Evolutionary conservation across 1,140 invertebrate genomes (phyloP), one percentile per base, ranked within the genome.

Genomic region (Fopius arisanus): DNA sequence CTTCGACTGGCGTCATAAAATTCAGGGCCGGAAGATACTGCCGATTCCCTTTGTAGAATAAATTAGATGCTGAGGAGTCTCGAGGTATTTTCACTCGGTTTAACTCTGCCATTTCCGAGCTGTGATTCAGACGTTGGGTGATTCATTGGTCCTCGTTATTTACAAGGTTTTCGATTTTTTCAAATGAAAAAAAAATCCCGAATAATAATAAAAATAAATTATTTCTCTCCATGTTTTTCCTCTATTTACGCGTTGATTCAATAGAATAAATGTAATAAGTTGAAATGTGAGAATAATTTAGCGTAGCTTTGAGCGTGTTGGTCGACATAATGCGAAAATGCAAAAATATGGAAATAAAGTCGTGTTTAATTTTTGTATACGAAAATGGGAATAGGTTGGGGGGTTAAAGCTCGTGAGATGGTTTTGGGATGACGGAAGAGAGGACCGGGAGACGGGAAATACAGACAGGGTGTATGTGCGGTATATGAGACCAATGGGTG

Each of bases 31-130:
- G 26, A 65, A 31, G 29, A 31, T 16, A 65, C n/a, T 65, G 29
- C 6, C 14, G 29, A 7, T 2, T 1, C 62, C 29, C 62, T 65
- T 65, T 3, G 28, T 10, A 23, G 54, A 29, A 65, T 65, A 65
- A 65, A 65, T 65, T 65, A 65, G 62, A 65, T 29, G 16, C 33
- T 65, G 33, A 59, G 19, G 23, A 59, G 23, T 14, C 23, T 59
- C 21, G 54, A 59, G 9, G 23, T 59, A 59, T 59, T 59, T 59
- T 59, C 54, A 59, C 54, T 59, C 54, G 21, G 54, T 59, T 59
- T 26, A 59, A 59, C 54, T 26, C 12, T 10, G 3, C 10, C 54
- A 59, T 28, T 59, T 59, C 54, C 54, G 21, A 26, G 19, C 10
- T 3, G 23, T 59, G 54, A 59, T 59, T 59, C 54, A 59, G 54